Conservation (phyloP, 2,113 vertebrate genomes). For the Himantopus leucocephalus region DNA sequence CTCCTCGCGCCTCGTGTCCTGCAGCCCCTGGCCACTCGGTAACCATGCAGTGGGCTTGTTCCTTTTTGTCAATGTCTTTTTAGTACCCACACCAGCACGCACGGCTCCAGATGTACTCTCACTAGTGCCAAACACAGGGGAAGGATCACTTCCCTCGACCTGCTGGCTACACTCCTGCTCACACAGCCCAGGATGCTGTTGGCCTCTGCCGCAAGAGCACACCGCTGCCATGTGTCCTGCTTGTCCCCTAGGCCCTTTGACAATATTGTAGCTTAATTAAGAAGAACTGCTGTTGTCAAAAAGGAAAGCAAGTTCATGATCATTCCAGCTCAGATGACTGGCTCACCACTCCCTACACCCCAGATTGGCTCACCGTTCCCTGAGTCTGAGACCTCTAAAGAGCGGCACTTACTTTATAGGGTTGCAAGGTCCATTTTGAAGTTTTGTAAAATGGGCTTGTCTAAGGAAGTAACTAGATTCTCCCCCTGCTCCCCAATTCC, state of each 20-base stretch:
- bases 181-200: background rate
- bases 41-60: background rate
- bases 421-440: background rate
- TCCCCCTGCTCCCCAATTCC: background rate
- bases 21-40: background rate
- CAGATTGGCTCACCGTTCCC: background rate
- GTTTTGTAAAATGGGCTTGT: background rate
- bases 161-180: background rate
- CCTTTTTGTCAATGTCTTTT: background rate
- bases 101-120: background rate
- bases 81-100: background rate
- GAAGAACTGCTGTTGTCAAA: conserved; percentile 14
- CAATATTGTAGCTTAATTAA: conserved; percentile 36
- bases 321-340: background rate
- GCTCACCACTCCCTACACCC: background rate
- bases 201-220: background rate
- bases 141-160: background rate
- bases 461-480: background rate
- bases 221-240: background rate
- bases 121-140: background rate
- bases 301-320: background rate
- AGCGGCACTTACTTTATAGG: background rate
- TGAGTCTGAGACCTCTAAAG: rapidly evolving
- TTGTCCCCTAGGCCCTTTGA: background rate
- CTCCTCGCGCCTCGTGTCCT: rapidly evolving